phyloP scores from a whole-genome alignment of 2,888 invertebrate genomes.

The Tipula unca region DNA sequence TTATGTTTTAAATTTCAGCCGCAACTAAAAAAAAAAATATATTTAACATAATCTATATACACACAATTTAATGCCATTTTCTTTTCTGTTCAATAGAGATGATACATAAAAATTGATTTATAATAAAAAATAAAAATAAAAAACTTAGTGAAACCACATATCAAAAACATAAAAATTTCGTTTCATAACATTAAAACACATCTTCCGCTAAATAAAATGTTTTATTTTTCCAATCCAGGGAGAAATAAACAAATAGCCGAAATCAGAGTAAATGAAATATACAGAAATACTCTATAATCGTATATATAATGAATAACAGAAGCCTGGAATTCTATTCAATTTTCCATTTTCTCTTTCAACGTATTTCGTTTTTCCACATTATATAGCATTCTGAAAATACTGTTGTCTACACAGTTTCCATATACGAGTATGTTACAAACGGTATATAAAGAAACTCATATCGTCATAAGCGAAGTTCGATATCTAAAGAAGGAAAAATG shows the following conservation, averaged over 20 bases:
- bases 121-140: neutral
- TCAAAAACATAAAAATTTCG: neutral
- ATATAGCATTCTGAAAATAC: neutral
- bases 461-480: neutral
- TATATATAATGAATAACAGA: neutral
- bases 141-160: neutral
- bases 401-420: neutral
- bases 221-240: neutral
- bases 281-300: neutral
- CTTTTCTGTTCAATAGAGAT: neutral
- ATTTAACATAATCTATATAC: neutral
- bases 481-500: neutral
- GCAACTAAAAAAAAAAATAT: neutral
- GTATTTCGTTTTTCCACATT: neutral
- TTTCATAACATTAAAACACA: neutral
- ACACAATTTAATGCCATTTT: neutral
- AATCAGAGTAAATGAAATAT: neutral
- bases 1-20: neutral
- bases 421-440: neutral
- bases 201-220: constrained; percentile 14
- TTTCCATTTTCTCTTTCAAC: neutral
- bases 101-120: constrained; percentile 4
- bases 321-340: neutral
- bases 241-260: neutral
- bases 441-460: neutral